Conservation (phyloP, 2,113 vertebrate genomes). For the Corvus hawaiiensis region DNA sequence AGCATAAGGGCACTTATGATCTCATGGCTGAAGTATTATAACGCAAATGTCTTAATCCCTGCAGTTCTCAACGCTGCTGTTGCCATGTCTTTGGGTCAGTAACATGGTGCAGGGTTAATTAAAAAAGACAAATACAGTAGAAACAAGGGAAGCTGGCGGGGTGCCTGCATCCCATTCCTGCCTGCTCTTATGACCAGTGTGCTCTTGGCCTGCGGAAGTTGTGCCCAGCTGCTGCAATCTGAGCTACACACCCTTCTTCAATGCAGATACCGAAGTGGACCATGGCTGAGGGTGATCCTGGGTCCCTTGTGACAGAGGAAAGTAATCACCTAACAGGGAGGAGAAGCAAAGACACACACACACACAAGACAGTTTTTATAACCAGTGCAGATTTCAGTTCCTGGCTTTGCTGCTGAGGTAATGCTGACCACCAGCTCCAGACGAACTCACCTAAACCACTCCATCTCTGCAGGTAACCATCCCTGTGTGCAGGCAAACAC, state of each 20-base stretch:
- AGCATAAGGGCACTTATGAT: conserved; percentile 42
- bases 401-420: not conserved
- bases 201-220: not conserved
- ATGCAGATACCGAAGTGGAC: accelerated
- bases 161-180: not conserved
- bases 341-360: not conserved
- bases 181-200: not conserved
- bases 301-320: not conserved
- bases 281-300: not conserved
- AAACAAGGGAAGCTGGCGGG: not conserved
- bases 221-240: not conserved
- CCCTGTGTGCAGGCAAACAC: not conserved
- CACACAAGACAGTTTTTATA: not conserved
- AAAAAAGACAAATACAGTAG: conserved; percentile 35
- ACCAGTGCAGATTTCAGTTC: not conserved
- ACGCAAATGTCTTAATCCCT: not conserved
- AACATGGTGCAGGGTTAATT: conserved; percentile 20
- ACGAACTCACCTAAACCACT: not conserved
- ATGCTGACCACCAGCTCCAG: not conserved
- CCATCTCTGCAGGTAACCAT: not conserved
- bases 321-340: not conserved
- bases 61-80: conserved; percentile 1
- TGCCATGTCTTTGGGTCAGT: conserved; percentile 36
- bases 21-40: conserved; percentile 47
- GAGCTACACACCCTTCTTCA: not conserved